A percentile compares a stretch with the other conserved stretches of the same genome.
These are phyloP conservation scores for Drosophila picticornis DNA, from an alignment of 2,888 invertebrate species.

Conservation along the genomic window DNA sequence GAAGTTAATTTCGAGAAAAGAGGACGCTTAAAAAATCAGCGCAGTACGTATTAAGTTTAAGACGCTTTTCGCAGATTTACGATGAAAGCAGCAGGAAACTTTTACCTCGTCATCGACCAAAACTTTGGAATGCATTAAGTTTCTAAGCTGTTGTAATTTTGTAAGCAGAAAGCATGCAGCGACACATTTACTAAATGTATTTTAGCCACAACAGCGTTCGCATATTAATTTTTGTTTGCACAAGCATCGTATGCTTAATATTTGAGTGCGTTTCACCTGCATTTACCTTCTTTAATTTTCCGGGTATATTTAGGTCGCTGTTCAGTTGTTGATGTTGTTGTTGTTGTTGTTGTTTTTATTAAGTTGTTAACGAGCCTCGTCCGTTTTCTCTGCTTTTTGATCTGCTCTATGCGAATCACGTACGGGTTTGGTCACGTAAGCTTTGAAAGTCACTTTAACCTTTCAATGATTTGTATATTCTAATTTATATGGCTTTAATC, in stretches of 20 bases:
- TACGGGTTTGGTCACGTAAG: constrained; percentile 29
- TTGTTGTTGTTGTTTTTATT: constrained; percentile 36
- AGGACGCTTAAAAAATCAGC: constrained; percentile 51
- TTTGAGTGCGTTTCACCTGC: constrained; percentile 40
- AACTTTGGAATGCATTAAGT: constrained; percentile 74
- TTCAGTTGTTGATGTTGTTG: neutral
- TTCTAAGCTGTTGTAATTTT: constrained; percentile 65
- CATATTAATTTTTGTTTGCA: constrained; percentile 67
- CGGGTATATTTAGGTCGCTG: constrained; percentile 8
- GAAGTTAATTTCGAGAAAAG: constrained; percentile 69
- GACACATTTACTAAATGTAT: constrained; percentile 66
- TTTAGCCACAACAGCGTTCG: constrained; percentile 57
- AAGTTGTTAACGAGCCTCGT: constrained; percentile 55
- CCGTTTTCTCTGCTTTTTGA: constrained; percentile 17
- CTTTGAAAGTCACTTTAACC: constrained; percentile 36
- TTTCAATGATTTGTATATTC: constrained; percentile 16
- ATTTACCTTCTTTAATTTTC: constrained; percentile 41
- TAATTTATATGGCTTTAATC: constrained; percentile 10
- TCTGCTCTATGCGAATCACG: constrained; percentile 50
- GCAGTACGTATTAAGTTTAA: constrained; percentile 51
- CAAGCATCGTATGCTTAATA: constrained; percentile 48
- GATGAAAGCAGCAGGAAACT: constrained; percentile 39
- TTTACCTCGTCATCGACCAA: constrained; percentile 35
- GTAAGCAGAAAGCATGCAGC: constrained; percentile 24
- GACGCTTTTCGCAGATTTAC: constrained; percentile 65